These are phyloP conservation scores for Thereva nobilitata DNA, from an alignment of 2,888 invertebrate genomes.

Conservation along the genomic window DNA sequence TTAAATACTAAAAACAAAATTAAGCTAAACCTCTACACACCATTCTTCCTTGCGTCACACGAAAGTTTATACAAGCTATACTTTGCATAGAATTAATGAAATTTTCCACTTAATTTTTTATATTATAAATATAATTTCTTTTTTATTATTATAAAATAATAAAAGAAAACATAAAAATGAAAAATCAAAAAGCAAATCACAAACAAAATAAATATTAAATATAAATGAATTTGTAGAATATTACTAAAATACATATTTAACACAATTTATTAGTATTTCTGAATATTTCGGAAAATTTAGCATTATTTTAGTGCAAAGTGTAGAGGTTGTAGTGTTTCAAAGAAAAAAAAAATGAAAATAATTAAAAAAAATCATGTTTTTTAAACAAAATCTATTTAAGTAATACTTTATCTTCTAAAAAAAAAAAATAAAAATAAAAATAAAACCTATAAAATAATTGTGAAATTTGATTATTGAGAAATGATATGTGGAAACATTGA, in stretches of 20 bases:
- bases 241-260: no score
- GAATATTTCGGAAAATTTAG: constrained; percentile 56
- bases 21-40: neutral
- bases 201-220: neutral
- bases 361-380: no score
- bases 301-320: constrained; percentile 92
- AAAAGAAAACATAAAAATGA: neutral
- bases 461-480: no score
- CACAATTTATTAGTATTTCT: no score
- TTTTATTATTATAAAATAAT: neutral
- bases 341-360: neutral
- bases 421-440: no score
- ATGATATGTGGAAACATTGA: no score
- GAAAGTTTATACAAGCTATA: constrained; percentile 74
- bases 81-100: constrained; percentile 92
- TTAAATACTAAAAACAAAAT: neutral
- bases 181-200: neutral
- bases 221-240: constrained; percentile 60
- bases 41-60: constrained; percentile 13
- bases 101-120: constrained; percentile 64
- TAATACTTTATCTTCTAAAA: no score
- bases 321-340: constrained; percentile 72
- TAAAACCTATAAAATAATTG: no score
- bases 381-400: no score
- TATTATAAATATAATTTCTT: neutral